A percentile compares a stretch with the other conserved stretches of the same genome.
These are phyloP conservation scores for Hirtodrosophila confusa DNA, from an alignment of 2,888 invertebrate species.

Conservation along the genomic window DNA sequence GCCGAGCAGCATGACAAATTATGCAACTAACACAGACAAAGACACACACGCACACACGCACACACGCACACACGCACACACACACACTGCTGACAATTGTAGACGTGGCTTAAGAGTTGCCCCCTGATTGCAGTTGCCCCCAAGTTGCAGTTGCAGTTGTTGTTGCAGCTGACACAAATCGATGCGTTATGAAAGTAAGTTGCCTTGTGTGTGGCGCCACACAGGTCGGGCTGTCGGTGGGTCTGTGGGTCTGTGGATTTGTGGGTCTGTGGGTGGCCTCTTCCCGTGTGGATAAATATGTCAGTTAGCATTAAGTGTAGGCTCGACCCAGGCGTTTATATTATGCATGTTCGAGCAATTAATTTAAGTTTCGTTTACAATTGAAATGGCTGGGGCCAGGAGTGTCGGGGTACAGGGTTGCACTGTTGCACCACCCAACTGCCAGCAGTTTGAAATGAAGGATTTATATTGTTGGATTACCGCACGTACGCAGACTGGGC, in stretches of 20 bases:
- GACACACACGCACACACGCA: slow-evolving; percentile 15
- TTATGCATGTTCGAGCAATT: slow-evolving; percentile 77
- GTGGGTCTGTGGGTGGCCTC: slow-evolving; percentile 21
- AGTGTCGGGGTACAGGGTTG: neutral
- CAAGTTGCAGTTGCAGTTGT: slow-evolving; percentile 18
- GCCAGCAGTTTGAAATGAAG: slow-evolving; percentile 55
- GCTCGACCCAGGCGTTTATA: slow-evolving; percentile 64
- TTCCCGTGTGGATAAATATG: slow-evolving; percentile 68
- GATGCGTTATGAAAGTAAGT: slow-evolving; percentile 65
- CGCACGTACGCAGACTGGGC: slow-evolving; percentile 58
- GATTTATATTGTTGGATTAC: slow-evolving; percentile 76
- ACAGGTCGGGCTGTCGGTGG: neutral
- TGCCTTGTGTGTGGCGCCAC: slow-evolving; percentile 24
- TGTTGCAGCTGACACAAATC: slow-evolving; percentile 66
- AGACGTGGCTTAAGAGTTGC: slow-evolving; percentile 41
- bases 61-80: slow-evolving; percentile 9
- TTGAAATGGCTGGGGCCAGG: slow-evolving; percentile 48
- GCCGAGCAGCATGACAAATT: slow-evolving; percentile 64
- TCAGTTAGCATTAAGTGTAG: slow-evolving; percentile 73
- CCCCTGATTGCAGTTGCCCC: neutral
- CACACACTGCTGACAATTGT: slow-evolving; percentile 57
- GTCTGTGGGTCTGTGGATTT: slow-evolving; percentile 18
- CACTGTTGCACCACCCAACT: too few species aligned
- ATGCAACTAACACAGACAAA: slow-evolving; percentile 39
- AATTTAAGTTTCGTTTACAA: slow-evolving; percentile 79